phyloP scores from a whole-genome alignment of 2,888 invertebrate species.

The Cenopis cana region DNA sequence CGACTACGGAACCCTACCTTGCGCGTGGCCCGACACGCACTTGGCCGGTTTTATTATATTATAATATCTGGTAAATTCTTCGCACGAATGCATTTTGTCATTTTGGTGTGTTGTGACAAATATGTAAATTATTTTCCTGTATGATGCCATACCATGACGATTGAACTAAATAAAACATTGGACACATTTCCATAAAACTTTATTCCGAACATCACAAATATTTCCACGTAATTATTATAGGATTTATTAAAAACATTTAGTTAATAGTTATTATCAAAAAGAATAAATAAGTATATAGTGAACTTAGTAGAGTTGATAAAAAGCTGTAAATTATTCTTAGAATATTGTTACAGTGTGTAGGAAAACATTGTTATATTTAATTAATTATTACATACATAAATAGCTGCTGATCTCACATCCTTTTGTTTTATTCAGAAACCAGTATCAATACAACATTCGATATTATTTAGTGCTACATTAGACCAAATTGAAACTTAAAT shows the following conservation, averaged over 20 bases:
- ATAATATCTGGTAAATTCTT: no score
- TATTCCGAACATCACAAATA: conserved; percentile 77
- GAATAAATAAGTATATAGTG: conserved; percentile 39
- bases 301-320: conserved; percentile 15
- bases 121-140: neutral
- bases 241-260: conserved; percentile 45
- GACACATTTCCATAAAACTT: conserved; percentile 58
- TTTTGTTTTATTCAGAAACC: conserved; percentile 22
- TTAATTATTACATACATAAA: conserved; percentile 19
- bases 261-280: conserved; percentile 43
- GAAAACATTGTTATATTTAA: conserved; percentile 23
- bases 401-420: conserved; percentile 43
- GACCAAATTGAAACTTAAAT: neutral
- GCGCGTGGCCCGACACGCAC: no score
- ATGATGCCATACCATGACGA: neutral
- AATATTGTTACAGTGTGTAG: conserved; percentile 15
- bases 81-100: no score
- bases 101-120: neutral
- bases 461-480: neutral
- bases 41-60: no score
- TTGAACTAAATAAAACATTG: conserved; percentile 39
- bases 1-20: no score
- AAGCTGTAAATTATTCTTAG: conserved; percentile 24
- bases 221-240: conserved; percentile 63
- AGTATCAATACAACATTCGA: conserved; percentile 9